Conservation (phyloP, 2,888 invertebrate genomes). For the Micoletzkya japonica region DNA sequence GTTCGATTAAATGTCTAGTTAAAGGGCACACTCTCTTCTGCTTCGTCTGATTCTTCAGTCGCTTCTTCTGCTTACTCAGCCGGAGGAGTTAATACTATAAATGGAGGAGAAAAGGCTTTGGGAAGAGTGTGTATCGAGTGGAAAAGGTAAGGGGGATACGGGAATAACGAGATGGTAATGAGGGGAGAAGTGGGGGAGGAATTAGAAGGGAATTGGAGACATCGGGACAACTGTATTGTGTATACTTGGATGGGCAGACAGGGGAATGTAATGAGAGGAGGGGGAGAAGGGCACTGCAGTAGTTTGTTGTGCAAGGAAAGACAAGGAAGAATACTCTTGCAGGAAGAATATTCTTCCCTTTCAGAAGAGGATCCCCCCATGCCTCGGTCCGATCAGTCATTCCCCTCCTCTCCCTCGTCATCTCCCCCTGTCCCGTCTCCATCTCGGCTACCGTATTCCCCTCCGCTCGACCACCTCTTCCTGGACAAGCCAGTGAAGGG, state of each 20-base stretch:
- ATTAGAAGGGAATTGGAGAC: too few relatives aligned
- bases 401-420: constrained; percentile 36
- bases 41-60: constrained; percentile 14
- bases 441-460: constrained; percentile 3
- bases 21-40: constrained; percentile 13
- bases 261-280: too few relatives aligned
- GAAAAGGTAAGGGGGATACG: constrained; percentile 34
- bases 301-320: too few relatives aligned
- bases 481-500: background rate
- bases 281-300: too few relatives aligned
- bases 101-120: constrained; percentile 36
- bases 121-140: constrained; percentile 45
- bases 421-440: constrained; percentile 39
- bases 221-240: too few relatives aligned
- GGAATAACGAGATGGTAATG: too few relatives aligned
- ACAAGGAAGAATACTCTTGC: too few relatives aligned
- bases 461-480: constrained; percentile 14
- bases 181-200: too few relatives aligned
- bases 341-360: too few relatives aligned
- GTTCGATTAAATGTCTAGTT: background rate
- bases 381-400: constrained; percentile 40
- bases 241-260: too few relatives aligned
- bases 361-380: background rate
- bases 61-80: constrained; percentile 21
- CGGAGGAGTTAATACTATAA: background rate